These are phyloP conservation scores for Eupeodes latifasciatus DNA, from an alignment of 2,888 invertebrate genomes.

Conservation along the genomic window DNA sequence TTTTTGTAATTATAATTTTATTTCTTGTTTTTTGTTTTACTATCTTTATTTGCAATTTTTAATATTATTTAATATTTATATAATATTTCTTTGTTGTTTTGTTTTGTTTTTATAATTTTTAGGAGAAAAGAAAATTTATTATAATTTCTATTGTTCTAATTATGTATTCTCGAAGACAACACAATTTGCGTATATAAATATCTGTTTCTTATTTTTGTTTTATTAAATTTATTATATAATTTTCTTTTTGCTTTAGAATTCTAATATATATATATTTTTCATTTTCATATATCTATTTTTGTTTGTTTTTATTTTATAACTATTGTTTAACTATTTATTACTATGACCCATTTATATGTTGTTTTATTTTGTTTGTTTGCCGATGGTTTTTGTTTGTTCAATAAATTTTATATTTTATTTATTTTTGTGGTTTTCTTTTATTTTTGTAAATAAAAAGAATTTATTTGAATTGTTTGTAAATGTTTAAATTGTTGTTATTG, in stretches of 20 bases:
- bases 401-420: constrained; percentile 22
- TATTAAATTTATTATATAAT: constrained; percentile 37
- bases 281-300: constrained; percentile 52
- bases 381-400: constrained; percentile 28
- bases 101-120: constrained; percentile 33
- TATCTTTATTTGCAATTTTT: constrained; percentile 53
- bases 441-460: constrained; percentile 60
- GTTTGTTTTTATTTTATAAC: constrained; percentile 54
- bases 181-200: constrained; percentile 72
- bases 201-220: constrained; percentile 43
- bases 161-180: constrained; percentile 58
- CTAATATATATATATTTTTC: constrained; percentile 57
- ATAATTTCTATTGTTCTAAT: constrained; percentile 52
- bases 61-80: constrained; percentile 34
- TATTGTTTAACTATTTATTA: constrained; percentile 73
- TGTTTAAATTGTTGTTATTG: constrained; percentile 63
- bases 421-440: constrained; percentile 30
- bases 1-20: constrained; percentile 12
- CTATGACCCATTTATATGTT: constrained; percentile 61
- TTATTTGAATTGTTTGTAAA: constrained; percentile 45
- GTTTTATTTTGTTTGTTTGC: constrained; percentile 37
- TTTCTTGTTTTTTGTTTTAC: constrained; percentile 20
- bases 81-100: constrained; percentile 14
- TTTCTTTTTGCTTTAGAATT: constrained; percentile 56
- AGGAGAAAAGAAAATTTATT: constrained; percentile 46